Base-by-base conservation (phyloP, 2,797 vertebrate species). In the Tenualosa thibaudeaui region DNA sequence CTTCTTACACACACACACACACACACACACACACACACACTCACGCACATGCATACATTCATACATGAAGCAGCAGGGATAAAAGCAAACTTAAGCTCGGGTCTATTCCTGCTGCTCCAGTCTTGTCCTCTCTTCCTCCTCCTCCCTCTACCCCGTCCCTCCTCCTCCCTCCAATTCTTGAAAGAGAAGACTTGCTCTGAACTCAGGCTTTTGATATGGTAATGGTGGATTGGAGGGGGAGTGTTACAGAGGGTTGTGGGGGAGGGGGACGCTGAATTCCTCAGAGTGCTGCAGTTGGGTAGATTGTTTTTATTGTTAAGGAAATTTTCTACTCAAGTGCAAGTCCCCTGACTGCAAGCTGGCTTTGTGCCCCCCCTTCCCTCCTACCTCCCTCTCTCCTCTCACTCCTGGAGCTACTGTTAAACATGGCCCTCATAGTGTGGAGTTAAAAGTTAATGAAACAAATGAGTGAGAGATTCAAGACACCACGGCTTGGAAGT, bases 241-340 rank as follows among this genome's bases (percentile, higher is more conserved):
- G 91, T 90, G 87, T 75, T 58, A 58, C 56, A 81, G 84, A 49
- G 88, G 86, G 90, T 90, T 89, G 87, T 81, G 91, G 93, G 95
- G 94, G 94, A 94, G 94, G 94, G 93, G 95, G 94, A 93, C 92
- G 92, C 91, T 93, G 94, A 94, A 95, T 96, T 96, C 95, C 95
- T 95, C 92, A 83, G 93, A 95, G 95, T 94, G 91, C 94, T 95
- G 94, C 94, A 95, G 93, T 96, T 94, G 93, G 94, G 93, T 93
- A 95, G 94, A 95, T 95, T 95, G 95, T 95, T 95, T 94, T 96
- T 94, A 96, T 96, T 96, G 94, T 96, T 95, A 95, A 95, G 93
- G 94, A 96, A 96, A 96, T 95, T 93, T 95, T 95, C 93, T 92
- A 92, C 90, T 89, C 92, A 94, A 94, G 94, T 94, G 93, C 92